Evolutionary conservation across 2,113 vertebrate genomes (phyloP), one percentile per base, ranked within the genome.

Genomic region (Scomber colias): DNA sequence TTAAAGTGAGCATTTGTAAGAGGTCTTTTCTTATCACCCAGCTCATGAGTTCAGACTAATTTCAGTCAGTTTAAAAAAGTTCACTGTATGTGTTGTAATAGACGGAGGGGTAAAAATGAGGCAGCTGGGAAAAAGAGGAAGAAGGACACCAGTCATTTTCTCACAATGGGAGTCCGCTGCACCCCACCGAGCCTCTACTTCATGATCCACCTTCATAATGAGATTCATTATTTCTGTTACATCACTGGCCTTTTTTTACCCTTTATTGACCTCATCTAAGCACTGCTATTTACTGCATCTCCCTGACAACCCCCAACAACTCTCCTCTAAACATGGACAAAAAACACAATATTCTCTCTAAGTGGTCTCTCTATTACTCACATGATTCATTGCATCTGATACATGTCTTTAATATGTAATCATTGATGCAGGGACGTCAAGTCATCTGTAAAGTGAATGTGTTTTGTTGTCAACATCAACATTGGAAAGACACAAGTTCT

Each of bases 191-290:
- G 78, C 7, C 15, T 70, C 57, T 24, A 24, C 59, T 30, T 55
- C 73, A n/a, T 60, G 64, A 79, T 77, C 49, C 63, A 68, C 27
- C 68, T 14, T 45, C 44, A 71, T 46, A 57, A 73, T 69, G 46
- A 75, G 35, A 62, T 79, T 64, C 30, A 69, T 79, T 79, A 69
- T 66, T 76, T 64, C 50, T 50, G 54, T 75, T 50, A 59, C 40
- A 66, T 62, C 60, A 75, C 11, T 73, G 49, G 51, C 50, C 63
- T 66, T 30, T 15, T 71, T 71, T 63, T 13, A 30, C 67, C 35
- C 40, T 45, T 45, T 17, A 30, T 17, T 70, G 14, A 74, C 61
- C 68, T 81, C 21, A 40, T 48, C 46, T 54, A 55, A 69, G 40
- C 65, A 56, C 12, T 61, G 17, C 19, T 48, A 24, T 15, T 30